A percentile compares a stretch with the other conserved stretches of the same genome.
Evolutionary conservation across 2,797 vertebrate genomes (phyloP).

Genomic region (Chromis chromis): DNA sequence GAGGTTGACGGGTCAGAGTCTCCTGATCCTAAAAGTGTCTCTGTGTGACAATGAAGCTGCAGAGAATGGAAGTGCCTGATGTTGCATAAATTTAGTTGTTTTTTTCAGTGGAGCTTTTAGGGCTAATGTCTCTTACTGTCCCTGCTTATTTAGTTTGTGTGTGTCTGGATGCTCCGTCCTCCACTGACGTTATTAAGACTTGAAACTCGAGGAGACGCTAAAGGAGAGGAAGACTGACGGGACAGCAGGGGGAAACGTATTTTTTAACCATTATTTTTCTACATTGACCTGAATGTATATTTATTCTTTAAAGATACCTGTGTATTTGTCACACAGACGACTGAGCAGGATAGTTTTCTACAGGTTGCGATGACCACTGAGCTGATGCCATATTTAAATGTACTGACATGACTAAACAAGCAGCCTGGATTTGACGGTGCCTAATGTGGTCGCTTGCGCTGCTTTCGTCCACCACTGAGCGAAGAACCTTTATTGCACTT

Average conservation of each 20-base stretch:
- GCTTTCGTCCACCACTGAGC: constrained; percentile 56
- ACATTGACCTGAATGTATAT: constrained; percentile 81
- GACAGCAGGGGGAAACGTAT: constrained; percentile 19
- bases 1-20: constrained; percentile 52
- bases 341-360: constrained; percentile 68
- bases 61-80: constrained; percentile 76
- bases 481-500: constrained; percentile 73
- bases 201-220: constrained; percentile 21
- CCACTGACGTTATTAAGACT: constrained; percentile 28
- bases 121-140: constrained; percentile 21
- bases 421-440: constrained; percentile 39
- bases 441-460: constrained; percentile 63
- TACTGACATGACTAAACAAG: constrained; percentile 36
- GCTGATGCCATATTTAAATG: constrained; percentile 47
- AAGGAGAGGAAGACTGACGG: constrained; percentile 8
- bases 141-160: constrained; percentile 24
- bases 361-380: constrained; percentile 64
- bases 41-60: constrained; percentile 52
- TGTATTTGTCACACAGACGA: constrained; percentile 63
- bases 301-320: constrained; percentile 64
- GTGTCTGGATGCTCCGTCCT: constrained; percentile 16
- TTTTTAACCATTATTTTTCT: constrained; percentile 79
- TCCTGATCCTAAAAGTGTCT: constrained; percentile 46
- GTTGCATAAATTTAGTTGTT: constrained; percentile 43
- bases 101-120: constrained; percentile 43